Evolutionary conservation across 2,113 vertebrate genomes (phyloP).

Genomic region (Pao palembangensis): DNA sequence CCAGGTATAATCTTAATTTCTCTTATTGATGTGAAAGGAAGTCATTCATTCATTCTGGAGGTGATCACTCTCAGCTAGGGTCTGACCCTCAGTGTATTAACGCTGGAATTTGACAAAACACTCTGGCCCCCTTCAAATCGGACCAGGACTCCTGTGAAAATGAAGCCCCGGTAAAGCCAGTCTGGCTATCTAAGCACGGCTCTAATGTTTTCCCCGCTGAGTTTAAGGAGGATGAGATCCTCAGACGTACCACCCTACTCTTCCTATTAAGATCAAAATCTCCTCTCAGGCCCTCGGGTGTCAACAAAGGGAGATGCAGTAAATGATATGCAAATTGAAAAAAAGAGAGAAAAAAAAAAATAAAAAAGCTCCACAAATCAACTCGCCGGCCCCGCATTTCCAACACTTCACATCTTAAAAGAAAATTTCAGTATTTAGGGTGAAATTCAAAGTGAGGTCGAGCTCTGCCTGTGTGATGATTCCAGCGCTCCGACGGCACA

Average conservation of each 20-base stretch:
- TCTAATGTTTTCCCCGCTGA: conserved; percentile 71
- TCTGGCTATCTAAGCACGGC: conserved; percentile 62
- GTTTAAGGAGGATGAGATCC: conserved; percentile 66
- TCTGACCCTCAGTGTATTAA: conserved; percentile 30
- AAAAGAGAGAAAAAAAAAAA: conserved; percentile 33
- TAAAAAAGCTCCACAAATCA: conserved; percentile 64
- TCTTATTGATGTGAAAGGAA: no score
- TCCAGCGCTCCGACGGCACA: conserved; percentile 60
- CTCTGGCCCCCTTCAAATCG: conserved; percentile 38
- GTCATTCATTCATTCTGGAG: no score
- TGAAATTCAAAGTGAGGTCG: conserved; percentile 68
- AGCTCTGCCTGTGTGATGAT: conserved; percentile 53
- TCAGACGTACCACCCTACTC: conserved; percentile 74
- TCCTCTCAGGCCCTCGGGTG: conserved; percentile 75
- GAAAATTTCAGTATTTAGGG: conserved; percentile 66
- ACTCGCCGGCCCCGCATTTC: conserved; percentile 67
- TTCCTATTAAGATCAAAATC: conserved; percentile 80
- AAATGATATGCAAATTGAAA: conserved; percentile 81
- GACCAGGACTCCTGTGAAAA: conserved; percentile 45
- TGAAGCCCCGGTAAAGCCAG: conserved; percentile 46
- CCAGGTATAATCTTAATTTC: no score
- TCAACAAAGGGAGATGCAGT: conserved; percentile 80
- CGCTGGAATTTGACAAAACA: conserved; percentile 22
- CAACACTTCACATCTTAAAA: conserved; percentile 68
- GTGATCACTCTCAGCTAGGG: conserved; percentile 3